These are phyloP conservation scores for Sepiola atlantica DNA, from an alignment of 2,888 invertebrate genomes.

Conservation along the genomic window DNA sequence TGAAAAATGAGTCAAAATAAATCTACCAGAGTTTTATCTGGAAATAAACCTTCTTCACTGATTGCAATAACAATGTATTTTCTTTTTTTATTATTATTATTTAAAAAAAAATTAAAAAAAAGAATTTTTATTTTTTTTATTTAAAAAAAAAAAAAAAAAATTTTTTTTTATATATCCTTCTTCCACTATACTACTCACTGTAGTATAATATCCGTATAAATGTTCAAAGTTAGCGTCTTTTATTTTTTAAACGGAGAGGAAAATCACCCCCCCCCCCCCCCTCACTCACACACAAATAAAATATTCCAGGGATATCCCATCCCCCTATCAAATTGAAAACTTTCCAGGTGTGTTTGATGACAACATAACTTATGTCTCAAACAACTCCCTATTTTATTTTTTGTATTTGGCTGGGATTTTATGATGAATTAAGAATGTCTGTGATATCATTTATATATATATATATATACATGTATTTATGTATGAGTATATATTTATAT, in stretches of 20 bases:
- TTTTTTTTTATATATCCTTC: neutral
- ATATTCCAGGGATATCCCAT: neutral
- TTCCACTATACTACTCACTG: neutral
- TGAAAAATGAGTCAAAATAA: conserved; percentile 32
- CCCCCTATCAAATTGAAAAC: neutral
- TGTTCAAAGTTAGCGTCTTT: neutral
- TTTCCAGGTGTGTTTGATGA: neutral
- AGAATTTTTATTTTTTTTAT: too few species aligned
- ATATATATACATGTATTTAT: neutral
- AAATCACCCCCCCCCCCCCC: neutral
- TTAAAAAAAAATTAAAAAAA: too few species aligned
- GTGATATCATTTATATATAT: neutral
- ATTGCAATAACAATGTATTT: neutral
- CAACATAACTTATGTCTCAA: neutral
- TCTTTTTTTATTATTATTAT: too few species aligned
- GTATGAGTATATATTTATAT: too few species aligned
- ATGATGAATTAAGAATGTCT: conserved; percentile 22
- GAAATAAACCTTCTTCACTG: conserved; percentile 23
- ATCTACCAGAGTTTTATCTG: conserved; percentile 32
- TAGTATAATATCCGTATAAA: neutral
- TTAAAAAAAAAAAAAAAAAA: too few species aligned
- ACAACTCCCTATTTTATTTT: neutral
- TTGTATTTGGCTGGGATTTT: neutral
- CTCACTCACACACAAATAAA: neutral
- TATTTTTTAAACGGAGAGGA: neutral